Conservation (phyloP, 2,113 vertebrate species). For the Mus pahari region DNA sequence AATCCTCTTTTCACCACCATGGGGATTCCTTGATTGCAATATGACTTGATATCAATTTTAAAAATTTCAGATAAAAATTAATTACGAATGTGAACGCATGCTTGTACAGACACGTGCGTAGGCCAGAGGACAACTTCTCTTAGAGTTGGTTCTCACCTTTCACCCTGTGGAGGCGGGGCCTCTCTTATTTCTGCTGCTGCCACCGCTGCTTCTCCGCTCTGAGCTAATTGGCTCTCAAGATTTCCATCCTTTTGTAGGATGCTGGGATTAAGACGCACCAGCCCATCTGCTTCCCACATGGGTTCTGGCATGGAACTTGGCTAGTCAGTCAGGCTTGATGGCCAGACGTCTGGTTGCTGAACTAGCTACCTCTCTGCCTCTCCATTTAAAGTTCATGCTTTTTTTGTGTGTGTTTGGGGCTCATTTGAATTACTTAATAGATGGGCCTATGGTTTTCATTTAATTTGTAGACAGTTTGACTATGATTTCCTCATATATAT, state of each 20-base stretch:
- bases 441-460: neutral
- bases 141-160: neutral
- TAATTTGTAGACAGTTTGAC: neutral
- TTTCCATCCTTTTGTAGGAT: neutral
- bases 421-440: neutral
- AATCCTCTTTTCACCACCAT: neutral
- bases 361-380: no score
- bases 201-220: neutral
- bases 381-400: neutral
- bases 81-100: neutral
- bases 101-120: neutral
- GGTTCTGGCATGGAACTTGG: neutral
- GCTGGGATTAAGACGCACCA: neutral
- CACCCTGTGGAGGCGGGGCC: neutral
- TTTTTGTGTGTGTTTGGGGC: neutral
- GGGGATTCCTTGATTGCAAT: neutral
- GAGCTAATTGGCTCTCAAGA: neutral
- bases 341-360: neutral
- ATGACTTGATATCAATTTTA: neutral
- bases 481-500: neutral
- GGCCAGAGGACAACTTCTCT: neutral
- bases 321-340: neutral
- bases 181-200: neutral
- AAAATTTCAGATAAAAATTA: neutral
- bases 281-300: neutral